Conservation (phyloP, 2,888 invertebrate genomes). For the Lasioglossum malachurum region DNA sequence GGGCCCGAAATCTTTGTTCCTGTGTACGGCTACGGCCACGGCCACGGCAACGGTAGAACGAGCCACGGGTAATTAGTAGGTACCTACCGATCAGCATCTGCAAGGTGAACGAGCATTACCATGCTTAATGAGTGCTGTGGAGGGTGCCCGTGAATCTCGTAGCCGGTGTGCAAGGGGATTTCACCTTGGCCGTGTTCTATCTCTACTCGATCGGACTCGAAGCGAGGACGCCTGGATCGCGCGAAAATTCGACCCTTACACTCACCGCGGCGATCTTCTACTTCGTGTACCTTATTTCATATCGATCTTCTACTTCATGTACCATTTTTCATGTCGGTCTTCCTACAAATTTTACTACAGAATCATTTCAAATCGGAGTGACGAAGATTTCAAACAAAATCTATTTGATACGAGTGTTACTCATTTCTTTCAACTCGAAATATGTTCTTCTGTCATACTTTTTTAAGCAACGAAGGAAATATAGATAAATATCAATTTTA, state of each 20-base stretch:
- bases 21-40: conserved; percentile 39
- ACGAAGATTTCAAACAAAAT: too few relatives aligned
- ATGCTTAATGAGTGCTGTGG: conserved; percentile 76
- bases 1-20: conserved; percentile 74
- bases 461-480: too few relatives aligned
- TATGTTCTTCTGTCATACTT: too few relatives aligned
- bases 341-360: background rate
- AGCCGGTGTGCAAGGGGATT: conserved; percentile 51
- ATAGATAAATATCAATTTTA: too few relatives aligned
- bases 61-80: conserved; percentile 82
- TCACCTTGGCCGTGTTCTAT: conserved; percentile 66
- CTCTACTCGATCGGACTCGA: conserved; percentile 56
- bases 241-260: conserved; percentile 59
- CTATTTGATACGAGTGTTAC: too few relatives aligned
- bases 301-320: background rate
- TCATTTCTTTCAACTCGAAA: too few relatives aligned
- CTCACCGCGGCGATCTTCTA: conserved; percentile 20
- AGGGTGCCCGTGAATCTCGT: conserved; percentile 48
- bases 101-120: conserved; percentile 76
- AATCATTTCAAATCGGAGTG: background rate
- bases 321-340: background rate
- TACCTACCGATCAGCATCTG: conserved; percentile 79
- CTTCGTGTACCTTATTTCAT: background rate
- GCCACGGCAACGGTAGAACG: conserved; percentile 66
- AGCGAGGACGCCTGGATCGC: conserved; percentile 36